Evolutionary conservation across 2,113 vertebrate genomes (phyloP).

Genomic region (Choloepus hoffmanni): DNA sequence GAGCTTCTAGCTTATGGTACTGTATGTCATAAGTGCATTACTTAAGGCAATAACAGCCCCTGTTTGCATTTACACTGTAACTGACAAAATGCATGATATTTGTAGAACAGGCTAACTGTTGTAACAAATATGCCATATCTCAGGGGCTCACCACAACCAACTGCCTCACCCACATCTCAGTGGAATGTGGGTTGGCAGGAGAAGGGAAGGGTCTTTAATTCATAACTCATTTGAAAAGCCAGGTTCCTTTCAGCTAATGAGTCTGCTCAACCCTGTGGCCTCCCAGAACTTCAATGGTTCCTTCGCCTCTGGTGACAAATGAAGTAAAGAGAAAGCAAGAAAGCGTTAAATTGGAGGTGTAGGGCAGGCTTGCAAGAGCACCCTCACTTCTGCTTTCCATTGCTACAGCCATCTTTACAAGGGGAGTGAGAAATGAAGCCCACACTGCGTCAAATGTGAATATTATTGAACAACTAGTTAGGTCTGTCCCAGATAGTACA

Average conservation of each 20-base stretch:
- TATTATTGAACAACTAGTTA: background rate
- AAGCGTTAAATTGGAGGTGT: fast-evolving
- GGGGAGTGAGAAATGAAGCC: background rate
- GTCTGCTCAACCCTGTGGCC: fast-evolving
- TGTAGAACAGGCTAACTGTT: background rate
- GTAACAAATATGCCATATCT: background rate
- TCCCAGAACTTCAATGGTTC: background rate
- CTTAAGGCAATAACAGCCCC: background rate
- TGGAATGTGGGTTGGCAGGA: too few species aligned
- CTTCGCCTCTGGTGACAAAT: background rate
- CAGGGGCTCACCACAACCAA: background rate
- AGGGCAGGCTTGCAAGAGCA: fast-evolving
- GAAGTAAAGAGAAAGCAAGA: background rate
- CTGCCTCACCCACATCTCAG: too few species aligned
- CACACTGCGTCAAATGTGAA: background rate
- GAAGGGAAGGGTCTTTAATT: fast-evolving
- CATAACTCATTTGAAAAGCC: background rate
- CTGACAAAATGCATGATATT: background rate
- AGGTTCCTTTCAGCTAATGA: background rate
- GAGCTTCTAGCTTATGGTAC: constrained; percentile 25
- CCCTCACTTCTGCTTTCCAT: fast-evolving
- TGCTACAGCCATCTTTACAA: fast-evolving
- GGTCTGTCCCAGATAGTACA: background rate
- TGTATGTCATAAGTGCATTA: constrained; percentile 34
- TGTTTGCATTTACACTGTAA: background rate